Evolutionary conservation across 2,797 vertebrate genomes (phyloP).

Genomic region (Ispidina picta): DNA sequence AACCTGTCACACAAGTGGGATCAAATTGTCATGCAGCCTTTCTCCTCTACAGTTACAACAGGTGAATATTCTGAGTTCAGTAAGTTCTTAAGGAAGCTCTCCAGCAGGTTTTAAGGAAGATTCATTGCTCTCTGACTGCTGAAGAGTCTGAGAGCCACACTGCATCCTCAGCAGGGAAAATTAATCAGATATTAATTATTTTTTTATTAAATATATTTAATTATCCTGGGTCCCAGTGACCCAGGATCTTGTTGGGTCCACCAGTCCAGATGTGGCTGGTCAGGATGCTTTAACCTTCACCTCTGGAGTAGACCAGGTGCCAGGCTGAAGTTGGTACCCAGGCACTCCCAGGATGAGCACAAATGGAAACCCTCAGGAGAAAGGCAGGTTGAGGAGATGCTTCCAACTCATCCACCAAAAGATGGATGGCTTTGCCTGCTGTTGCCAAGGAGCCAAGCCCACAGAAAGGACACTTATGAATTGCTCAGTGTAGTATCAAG

Average conservation of each 20-base stretch:
- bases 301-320: neutral
- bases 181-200: neutral
- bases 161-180: neutral
- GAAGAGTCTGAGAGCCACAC: neutral
- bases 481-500: neutral
- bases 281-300: neutral
- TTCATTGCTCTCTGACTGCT: neutral
- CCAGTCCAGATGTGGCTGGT: neutral
- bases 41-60: neutral
- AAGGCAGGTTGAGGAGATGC: neutral
- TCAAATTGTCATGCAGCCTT: neutral
- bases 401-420: neutral
- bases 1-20: neutral
- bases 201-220: too few species aligned
- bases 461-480: neutral
- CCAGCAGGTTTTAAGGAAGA: neutral
- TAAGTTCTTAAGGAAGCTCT: neutral
- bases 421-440: neutral
- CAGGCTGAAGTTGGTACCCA: neutral
- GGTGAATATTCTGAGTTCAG: neutral
- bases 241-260: neutral
- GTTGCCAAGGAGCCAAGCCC: neutral
- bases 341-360: neutral
- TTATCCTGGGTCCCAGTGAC: too few species aligned
- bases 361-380: neutral